Percentiles rank a stretch among this genome's conserved stretches.
Evolutionary conservation across 2,888 invertebrate species (phyloP).

Genomic region (Timema cristinae): DNA sequence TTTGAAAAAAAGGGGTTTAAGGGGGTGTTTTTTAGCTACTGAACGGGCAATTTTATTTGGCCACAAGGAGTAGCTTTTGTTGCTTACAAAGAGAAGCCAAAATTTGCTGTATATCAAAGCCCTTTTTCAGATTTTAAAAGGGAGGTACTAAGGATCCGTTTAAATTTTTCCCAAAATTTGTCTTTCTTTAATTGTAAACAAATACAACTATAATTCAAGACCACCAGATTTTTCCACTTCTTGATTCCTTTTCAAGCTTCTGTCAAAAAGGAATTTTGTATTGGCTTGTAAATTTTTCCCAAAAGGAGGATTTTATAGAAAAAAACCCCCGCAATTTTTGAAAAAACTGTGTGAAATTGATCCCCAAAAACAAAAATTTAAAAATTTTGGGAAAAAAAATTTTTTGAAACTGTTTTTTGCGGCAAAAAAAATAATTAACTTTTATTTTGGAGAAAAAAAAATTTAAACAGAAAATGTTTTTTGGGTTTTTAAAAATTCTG

Average conservation of each 20-base stretch:
- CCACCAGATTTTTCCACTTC: not conserved
- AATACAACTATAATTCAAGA: slow-evolving; percentile 7
- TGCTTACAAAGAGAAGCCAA: not conserved
- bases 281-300: not conserved
- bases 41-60: slow-evolving; percentile 8
- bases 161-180: slow-evolving; percentile 4
- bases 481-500: slow-evolving; percentile 4
- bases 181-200: not conserved
- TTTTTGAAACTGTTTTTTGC: slow-evolving; percentile 5
- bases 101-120: slow-evolving; percentile 1
- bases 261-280: too few relatives aligned
- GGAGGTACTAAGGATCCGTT: not conserved
- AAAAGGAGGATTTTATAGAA: not conserved
- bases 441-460: not conserved
- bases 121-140: slow-evolving; percentile 1
- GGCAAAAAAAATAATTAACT: not conserved
- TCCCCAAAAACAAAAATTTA: not conserved
- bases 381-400: not conserved
- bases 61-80: slow-evolving; percentile 1
- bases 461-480: not conserved
- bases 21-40: not conserved
- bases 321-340: not conserved
- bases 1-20: not conserved
- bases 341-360: not conserved
- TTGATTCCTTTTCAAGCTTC: too few relatives aligned